phyloP scores from a whole-genome alignment of 2,888 invertebrate genomes.

The Polyommatus iphigenia region DNA sequence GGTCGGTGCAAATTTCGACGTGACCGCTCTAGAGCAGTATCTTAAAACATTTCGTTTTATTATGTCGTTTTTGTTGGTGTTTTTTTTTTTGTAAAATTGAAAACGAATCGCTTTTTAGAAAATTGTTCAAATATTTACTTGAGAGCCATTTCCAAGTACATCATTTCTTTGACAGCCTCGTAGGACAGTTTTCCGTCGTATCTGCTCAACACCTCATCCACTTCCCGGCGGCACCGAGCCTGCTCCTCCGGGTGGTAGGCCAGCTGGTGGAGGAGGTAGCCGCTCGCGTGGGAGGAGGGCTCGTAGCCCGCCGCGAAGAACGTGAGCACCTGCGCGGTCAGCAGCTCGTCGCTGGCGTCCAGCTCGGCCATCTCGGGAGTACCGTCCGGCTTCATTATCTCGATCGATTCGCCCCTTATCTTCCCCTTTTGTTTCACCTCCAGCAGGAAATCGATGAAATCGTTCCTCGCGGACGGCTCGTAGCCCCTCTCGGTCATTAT shows the following conservation, averaged over 20 bases:
- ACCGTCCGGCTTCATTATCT: constrained; percentile 52
- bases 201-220: constrained; percentile 55
- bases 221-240: constrained; percentile 56
- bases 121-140: constrained; percentile 21
- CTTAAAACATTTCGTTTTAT: too few relatives aligned
- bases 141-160: constrained; percentile 47
- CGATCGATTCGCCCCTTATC: constrained; percentile 58
- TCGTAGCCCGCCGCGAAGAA: constrained; percentile 73
- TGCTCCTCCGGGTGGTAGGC: constrained; percentile 65
- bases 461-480: constrained; percentile 53
- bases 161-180: constrained; percentile 58
- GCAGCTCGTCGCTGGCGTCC: constrained; percentile 50
- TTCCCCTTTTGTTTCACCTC: constrained; percentile 53
- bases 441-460: constrained; percentile 52
- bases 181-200: constrained; percentile 58
- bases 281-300: constrained; percentile 67
- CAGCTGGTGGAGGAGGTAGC: constrained; percentile 60
- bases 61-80: too few relatives aligned
- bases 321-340: constrained; percentile 59
- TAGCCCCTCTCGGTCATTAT: constrained; percentile 55
- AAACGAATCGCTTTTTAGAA: too few relatives aligned
- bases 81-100: too few relatives aligned
- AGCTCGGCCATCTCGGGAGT: constrained; percentile 50
- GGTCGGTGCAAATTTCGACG: too few relatives aligned
- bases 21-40: too few relatives aligned